A percentile compares a stretch with the other conserved stretches of the same genome.
Evolutionary conservation across 2,888 invertebrate genomes (phyloP).

Genomic region (Plagodis dolabraria): DNA sequence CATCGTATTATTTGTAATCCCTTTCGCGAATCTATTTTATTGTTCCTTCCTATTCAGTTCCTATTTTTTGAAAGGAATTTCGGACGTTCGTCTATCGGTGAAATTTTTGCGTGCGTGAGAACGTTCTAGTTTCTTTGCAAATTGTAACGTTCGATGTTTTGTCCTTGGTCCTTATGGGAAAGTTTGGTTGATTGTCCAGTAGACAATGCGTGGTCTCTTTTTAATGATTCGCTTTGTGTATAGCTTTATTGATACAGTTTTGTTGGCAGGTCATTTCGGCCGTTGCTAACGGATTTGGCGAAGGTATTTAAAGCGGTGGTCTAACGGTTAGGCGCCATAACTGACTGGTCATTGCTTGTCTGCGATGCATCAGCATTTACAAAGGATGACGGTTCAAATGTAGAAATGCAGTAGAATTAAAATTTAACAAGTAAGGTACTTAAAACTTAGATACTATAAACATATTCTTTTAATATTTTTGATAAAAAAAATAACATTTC

Average conservation of each 20-base stretch:
- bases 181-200: conserved; percentile 64
- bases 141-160: conserved; percentile 71
- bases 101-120: conserved; percentile 83
- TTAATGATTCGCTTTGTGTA: conserved; percentile 82
- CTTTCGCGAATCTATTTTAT: conserved; percentile 85
- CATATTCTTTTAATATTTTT: too few species aligned
- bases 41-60: conserved; percentile 70
- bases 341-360: conserved; percentile 29
- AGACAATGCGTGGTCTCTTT: conserved; percentile 82
- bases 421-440: too few species aligned
- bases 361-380: conserved; percentile 21
- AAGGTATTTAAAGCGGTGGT: conserved; percentile 70
- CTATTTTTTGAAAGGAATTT: conserved; percentile 44
- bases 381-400: background rate
- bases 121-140: conserved; percentile 82
- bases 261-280: conserved; percentile 74
- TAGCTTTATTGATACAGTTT: conserved; percentile 73
- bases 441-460: too few species aligned
- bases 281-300: conserved; percentile 81
- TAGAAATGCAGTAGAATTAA: background rate
- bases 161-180: conserved; percentile 64
- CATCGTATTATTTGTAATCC: conserved; percentile 84
- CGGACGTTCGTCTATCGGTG: conserved; percentile 73
- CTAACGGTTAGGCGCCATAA: conserved; percentile 55
- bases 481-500: too few species aligned